Evolutionary conservation across 2,113 vertebrate species (phyloP).

Genomic region (Xenopus borealis): DNA sequence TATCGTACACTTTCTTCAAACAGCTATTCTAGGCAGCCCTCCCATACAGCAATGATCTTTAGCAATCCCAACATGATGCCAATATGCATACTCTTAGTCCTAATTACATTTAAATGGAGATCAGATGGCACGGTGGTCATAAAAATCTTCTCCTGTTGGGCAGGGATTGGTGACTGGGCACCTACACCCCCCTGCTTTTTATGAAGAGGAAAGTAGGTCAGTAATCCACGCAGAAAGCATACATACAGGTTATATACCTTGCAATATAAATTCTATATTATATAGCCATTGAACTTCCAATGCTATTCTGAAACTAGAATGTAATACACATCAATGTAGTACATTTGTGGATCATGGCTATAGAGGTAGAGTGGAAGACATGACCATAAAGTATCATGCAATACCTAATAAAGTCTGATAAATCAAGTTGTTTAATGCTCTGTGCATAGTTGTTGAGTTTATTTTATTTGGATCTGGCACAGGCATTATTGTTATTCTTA

Average conservation of each 20-base stretch:
- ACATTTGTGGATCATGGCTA: too few species aligned
- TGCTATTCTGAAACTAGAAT: too few species aligned
- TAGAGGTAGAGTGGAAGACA: too few species aligned
- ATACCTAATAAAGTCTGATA: too few species aligned
- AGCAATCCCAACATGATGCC: slow-evolving; percentile 28
- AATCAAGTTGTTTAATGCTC: too few species aligned
- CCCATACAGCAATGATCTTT: slow-evolving; percentile 24
- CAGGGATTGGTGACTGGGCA: slow-evolving; percentile 3
- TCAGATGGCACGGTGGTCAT: slow-evolving; percentile 32
- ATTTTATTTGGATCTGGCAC: too few species aligned
- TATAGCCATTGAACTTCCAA: too few species aligned
- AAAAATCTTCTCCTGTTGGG: slow-evolving; percentile 33
- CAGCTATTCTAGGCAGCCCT: slow-evolving; percentile 1
- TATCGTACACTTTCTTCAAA: slow-evolving; percentile 20
- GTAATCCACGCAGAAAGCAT: background rate
- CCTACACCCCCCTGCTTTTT: background rate
- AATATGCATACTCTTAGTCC: slow-evolving; percentile 22
- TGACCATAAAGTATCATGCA: too few species aligned
- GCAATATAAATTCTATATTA: background rate
- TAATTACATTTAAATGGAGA: slow-evolving; percentile 40
- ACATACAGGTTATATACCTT: background rate
- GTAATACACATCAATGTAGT: too few species aligned
- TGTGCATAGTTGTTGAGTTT: too few species aligned
- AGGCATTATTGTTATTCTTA: too few species aligned
- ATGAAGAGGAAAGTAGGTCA: background rate